Base-by-base conservation (phyloP, 2,797 vertebrate genomes). In the Salmo trutta region DNA sequence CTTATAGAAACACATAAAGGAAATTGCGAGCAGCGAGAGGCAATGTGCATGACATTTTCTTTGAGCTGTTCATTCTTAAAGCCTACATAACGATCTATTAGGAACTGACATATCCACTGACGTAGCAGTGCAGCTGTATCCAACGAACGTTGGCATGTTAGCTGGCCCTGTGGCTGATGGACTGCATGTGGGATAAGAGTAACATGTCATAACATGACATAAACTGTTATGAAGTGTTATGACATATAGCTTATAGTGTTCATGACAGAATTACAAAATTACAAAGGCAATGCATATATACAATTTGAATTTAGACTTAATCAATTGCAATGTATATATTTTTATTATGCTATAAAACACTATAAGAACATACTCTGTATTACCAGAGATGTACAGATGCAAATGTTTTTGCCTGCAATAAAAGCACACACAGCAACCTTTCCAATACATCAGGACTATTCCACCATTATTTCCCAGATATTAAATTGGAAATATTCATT, bases 181-280 rank as follows among this genome's bases (percentile, higher is more conserved):
- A 56, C 24, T 75, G 33, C 66, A 83, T 79, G 41, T 78, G 67
- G 73, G 19, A 81, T 77, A 2, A 65, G 6, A 52, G 66, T 59
- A 79, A 69, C 82, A 31, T 79, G 36, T 75, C 53, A 76, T 75
- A 77, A 54, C 66, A 80, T 64, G 53, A 75, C 79, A 78, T 47
- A 75, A 72, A 62, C 15, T 68, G 29, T 71, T 6, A 79, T 53
- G 73, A 47, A 54, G 41, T 41, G 53, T 47, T 65, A 74, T 19
- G n/a, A 27, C 21, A 27, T 4, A 27, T 52, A 21, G n/a, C 19
- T 56, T 62, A 14, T 59, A 74, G 56, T 41, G 29, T 74, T 74
- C 14, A 59, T 62, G 54, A 21, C 17, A 4, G 19, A 6, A 62
- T 62, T 56, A 5, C 16, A 56, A 56, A 17, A n/a, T 47, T 56